These are phyloP conservation scores for Harpagoxenus sublaevis DNA, from an alignment of 2,888 invertebrate genomes.

Conservation along the genomic window DNA sequence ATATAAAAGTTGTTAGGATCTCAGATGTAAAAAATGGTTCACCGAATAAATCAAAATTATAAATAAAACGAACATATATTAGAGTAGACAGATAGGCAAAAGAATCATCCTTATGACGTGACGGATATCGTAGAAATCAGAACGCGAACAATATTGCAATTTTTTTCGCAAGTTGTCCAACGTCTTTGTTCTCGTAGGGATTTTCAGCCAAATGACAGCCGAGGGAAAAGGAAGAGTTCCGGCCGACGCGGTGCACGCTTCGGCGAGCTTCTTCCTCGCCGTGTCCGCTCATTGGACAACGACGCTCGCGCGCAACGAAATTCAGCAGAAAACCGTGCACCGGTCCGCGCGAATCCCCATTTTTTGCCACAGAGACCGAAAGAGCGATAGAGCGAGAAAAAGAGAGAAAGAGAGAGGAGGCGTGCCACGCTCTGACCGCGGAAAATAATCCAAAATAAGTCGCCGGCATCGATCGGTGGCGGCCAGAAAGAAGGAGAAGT, in stretches of 20 bases:
- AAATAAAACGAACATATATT: not conserved
- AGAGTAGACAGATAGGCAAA: not conserved
- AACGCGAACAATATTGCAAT: not conserved
- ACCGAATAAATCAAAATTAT: conserved; percentile 4
- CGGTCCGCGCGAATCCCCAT: conserved; percentile 74
- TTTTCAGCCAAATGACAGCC: conserved; percentile 54
- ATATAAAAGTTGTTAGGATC: not conserved
- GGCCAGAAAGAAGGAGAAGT: conserved; percentile 75
- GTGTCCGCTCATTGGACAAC: conserved; percentile 69
- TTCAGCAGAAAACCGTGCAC: conserved; percentile 74
- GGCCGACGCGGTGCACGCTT: conserved; percentile 36
- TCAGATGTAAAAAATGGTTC: not conserved
- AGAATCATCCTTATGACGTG: not conserved
- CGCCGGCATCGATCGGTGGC: conserved; percentile 79
- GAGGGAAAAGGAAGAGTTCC: conserved; percentile 54
- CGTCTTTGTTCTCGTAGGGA: conserved; percentile 54
- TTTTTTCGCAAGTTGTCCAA: conserved; percentile 34
- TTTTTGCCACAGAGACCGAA: conserved; percentile 62
- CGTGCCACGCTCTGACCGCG: conserved; percentile 66
- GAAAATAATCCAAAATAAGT: conserved; percentile 83
- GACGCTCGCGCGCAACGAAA: conserved; percentile 70
- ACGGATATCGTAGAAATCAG: not conserved
- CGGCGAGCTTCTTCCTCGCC: conserved; percentile 67
- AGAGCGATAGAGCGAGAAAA: conserved; percentile 57
- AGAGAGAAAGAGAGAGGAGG: conserved; percentile 20